Percentiles rank a stretch among this genome's conserved stretches.
These are phyloP conservation scores for Pteria penguin DNA, from an alignment of 2,888 invertebrate species.

Conservation along the genomic window DNA sequence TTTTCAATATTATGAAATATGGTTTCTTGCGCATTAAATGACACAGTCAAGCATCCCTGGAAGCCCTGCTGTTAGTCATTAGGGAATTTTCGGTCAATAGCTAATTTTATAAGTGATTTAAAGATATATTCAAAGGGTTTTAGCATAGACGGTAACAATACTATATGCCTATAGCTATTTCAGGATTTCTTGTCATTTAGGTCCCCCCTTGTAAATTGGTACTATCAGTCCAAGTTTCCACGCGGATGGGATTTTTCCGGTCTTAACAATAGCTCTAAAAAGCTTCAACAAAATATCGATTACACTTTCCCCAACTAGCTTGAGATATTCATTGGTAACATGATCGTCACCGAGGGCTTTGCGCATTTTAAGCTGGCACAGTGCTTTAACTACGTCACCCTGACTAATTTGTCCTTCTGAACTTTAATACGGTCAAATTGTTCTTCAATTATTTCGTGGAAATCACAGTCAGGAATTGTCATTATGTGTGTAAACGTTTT, in stretches of 20 bases:
- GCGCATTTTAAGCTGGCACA: background rate
- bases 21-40: slow-evolving; percentile 4
- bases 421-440: too few species aligned
- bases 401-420: too few species aligned
- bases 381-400: background rate
- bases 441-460: too few species aligned
- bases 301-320: background rate
- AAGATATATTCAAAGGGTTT: background rate
- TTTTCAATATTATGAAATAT: too few species aligned
- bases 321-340: background rate
- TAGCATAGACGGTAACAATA: background rate
- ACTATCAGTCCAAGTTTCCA: background rate
- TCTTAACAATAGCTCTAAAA: too few species aligned
- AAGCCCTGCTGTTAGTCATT: background rate
- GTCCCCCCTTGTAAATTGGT: background rate
- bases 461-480: too few species aligned
- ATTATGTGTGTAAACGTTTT: too few species aligned
- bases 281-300: too few species aligned
- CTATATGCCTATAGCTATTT: background rate
- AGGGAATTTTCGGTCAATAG: background rate
- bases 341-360: background rate
- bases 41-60: background rate
- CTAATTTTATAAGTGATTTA: too few species aligned
- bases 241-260: too few species aligned
- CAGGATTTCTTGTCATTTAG: background rate